A percentile compares a stretch with the other conserved stretches of the same genome.
Evolutionary conservation across 2,888 invertebrate species (phyloP).

Genomic region (Ceriagrion tenellum): DNA sequence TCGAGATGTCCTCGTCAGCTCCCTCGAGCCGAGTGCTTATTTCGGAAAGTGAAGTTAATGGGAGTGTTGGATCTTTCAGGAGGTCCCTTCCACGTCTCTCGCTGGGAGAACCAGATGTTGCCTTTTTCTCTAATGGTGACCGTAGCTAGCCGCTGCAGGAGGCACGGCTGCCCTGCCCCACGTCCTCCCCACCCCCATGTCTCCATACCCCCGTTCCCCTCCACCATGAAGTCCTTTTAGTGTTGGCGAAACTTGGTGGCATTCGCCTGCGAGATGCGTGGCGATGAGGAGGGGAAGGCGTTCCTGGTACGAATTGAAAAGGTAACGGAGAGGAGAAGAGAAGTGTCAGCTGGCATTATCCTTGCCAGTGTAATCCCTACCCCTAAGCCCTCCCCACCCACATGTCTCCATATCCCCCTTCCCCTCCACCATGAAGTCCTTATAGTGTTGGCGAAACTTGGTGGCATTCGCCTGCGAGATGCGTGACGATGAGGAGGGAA

Average conservation of each 20-base stretch:
- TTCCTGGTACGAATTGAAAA: no score
- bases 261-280: no score
- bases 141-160: conserved; percentile 48
- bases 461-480: no score
- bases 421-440: background rate
- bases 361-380: no score
- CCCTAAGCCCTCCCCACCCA: background rate
- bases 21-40: background rate
- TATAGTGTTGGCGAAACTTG: no score
- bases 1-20: background rate
- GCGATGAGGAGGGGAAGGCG: no score
- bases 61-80: background rate
- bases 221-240: background rate
- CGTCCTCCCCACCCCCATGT: background rate
- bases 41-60: conserved; percentile 51
- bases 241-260: no score
- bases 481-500: no score
- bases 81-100: background rate
- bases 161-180: background rate
- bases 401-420: background rate
- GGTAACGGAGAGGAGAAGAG: no score
- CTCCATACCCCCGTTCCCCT: background rate
- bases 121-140: conserved; percentile 54
- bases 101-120: conserved; percentile 32
- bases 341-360: no score